Evolutionary conservation across 2,888 invertebrate species (phyloP).

Genomic region (Machimus atricapillus): DNA sequence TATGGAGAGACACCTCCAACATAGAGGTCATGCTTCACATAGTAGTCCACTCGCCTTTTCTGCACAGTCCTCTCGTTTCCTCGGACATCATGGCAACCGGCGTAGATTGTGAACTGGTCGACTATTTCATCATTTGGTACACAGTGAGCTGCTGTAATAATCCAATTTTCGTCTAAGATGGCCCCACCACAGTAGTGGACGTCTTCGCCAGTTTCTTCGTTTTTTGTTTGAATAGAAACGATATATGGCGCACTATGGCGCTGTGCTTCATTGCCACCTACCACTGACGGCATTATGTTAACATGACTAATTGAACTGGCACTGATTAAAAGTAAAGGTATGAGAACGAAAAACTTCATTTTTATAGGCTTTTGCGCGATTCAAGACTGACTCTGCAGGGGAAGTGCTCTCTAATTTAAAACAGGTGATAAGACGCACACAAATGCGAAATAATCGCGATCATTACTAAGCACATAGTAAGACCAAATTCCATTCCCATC

Average conservation of each 20-base stretch:
- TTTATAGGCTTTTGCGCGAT: neutral
- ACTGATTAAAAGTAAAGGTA: neutral
- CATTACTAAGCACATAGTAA: neutral
- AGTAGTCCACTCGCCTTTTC: slow-evolving; percentile 56
- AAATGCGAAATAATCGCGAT: neutral
- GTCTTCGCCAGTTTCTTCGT: slow-evolving; percentile 49
- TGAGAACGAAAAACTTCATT: neutral
- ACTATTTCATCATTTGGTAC: slow-evolving; percentile 53
- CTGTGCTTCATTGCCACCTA: slow-evolving; percentile 52
- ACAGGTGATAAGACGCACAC: neutral
- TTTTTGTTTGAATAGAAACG: slow-evolving; percentile 55
- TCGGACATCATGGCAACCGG: slow-evolving; percentile 58
- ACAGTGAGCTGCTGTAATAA: slow-evolving; percentile 60
- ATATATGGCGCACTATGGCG: slow-evolving; percentile 59
- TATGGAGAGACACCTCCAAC: slow-evolving; percentile 59
- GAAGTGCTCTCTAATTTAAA: neutral
- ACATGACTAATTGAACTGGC: neutral
- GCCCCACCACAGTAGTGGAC: slow-evolving; percentile 60
- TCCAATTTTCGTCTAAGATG: slow-evolving; percentile 59
- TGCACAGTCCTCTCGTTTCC: slow-evolving; percentile 52
- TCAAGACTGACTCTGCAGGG: neutral
- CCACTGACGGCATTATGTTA: neutral
- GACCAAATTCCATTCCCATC: neutral
- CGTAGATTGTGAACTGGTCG: slow-evolving; percentile 56
- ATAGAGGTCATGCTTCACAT: slow-evolving; percentile 56